Percentiles rank a stretch among this genome's conserved stretches.
Evolutionary conservation across 2,888 invertebrate species (phyloP).

Genomic region (Nomada ruficornis): DNA sequence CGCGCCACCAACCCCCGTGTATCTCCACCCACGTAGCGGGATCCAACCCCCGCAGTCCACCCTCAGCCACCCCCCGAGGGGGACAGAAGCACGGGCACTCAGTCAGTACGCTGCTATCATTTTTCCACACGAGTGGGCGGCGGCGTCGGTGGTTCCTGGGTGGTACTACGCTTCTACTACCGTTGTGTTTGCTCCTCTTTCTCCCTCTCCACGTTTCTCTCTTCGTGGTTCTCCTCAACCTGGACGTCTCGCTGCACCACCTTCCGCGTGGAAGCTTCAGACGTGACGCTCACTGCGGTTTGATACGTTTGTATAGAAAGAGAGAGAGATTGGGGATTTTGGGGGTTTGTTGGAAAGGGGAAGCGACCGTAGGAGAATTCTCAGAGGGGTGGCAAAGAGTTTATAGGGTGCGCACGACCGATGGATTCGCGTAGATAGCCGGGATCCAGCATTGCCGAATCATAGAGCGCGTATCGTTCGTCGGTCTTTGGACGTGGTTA

Average conservation of each 20-base stretch:
- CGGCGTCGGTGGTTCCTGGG: constrained; percentile 74
- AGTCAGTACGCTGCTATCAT: constrained; percentile 85
- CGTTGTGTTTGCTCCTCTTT: constrained; percentile 50
- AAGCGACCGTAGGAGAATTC: constrained; percentile 1
- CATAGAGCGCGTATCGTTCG: not conserved
- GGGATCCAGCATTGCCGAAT: constrained; percentile 1
- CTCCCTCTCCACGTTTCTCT: constrained; percentile 26
- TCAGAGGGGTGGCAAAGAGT: constrained; percentile 1
- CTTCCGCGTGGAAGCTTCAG: constrained; percentile 14
- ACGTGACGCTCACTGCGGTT: constrained; percentile 38
- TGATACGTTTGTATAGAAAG: constrained; percentile 3
- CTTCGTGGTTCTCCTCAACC: constrained; percentile 9
- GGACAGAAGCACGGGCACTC: constrained; percentile 75
- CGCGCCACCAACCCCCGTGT: constrained; percentile 36
- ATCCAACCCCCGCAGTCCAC: constrained; percentile 66
- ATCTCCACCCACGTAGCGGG: constrained; percentile 34
- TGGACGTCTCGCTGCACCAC: constrained; percentile 34
- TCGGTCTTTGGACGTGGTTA: not conserved
- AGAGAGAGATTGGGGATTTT: not conserved
- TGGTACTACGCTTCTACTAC: constrained; percentile 61
- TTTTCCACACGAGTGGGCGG: constrained; percentile 86
- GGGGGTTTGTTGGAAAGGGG: not conserved
- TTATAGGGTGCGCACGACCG: constrained; percentile 25
- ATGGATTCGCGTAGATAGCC: not conserved
- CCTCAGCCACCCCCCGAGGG: constrained; percentile 60